Evolutionary conservation across 2,888 invertebrate genomes (phyloP), one percentile per base, ranked within the genome.

Genomic region (Cryptocheilus praepositus): DNA sequence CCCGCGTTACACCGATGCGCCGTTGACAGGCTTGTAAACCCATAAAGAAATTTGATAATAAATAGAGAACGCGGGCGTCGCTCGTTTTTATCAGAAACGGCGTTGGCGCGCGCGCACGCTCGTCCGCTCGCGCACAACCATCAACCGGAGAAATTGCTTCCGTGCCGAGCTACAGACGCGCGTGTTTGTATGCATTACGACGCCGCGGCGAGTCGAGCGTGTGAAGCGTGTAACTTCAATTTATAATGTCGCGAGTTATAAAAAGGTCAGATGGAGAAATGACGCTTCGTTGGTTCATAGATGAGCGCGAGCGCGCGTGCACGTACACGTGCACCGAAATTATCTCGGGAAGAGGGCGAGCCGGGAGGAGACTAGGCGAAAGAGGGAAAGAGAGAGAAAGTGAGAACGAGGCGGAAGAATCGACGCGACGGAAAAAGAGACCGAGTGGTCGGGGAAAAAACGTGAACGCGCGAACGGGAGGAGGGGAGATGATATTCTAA

Each of bases 21-120:
- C 80, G 83, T 81, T 83, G 83, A 83, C 83, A 80, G 80, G 78
- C 86, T 84, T 84, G 86, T 88, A 88, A 88, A 87, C 77, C 83
- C 85, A 88, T 87, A 88, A 87, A 88, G 86, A 87, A 87, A 88
- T 86, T 86, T 85, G 82, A 85, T 86, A 86, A 87, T 86, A 86
- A 87, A 88, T 86, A 84, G 79, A 82, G 78, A 70, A 70, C 55
- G 63, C 45, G 54, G 62, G 67, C 68, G 66, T 63, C 67, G 74
- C 63, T 61, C 56, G 71, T 74, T 61, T 68, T 82, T 80, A 82
- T 84, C 84, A 81, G 72, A 61, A 7, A 22, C 21, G 54, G 28
- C 58, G 65, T 19, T 55, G 58, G 58, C 64, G 67, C 57, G 55
- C 55, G n/a, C n/a, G n/a, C n/a, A n/a, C n/a, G n/a, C n/a, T n/a